phyloP scores from a whole-genome alignment of 2,113 vertebrate genomes.

The Penelope pileata region DNA sequence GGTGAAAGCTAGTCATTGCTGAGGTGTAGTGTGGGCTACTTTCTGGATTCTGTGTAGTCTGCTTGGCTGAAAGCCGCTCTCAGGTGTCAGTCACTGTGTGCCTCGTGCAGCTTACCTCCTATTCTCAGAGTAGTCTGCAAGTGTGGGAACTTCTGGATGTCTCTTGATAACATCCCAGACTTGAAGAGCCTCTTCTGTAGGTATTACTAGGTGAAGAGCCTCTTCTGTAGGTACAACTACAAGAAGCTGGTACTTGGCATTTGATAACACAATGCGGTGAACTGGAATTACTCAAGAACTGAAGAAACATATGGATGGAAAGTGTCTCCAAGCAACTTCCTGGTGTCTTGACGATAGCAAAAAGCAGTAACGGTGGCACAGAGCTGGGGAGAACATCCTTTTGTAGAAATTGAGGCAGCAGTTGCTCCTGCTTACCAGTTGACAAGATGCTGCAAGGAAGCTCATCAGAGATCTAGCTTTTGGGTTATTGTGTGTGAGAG shows the following conservation, averaged over 20 bases:
- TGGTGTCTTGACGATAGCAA: neutral
- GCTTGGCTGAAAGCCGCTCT: neutral
- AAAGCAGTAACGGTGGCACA: neutral
- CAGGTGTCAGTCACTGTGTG: neutral
- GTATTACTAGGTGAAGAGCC: neutral
- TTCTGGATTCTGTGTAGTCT: neutral
- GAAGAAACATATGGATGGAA: neutral
- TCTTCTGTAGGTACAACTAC: conserved; percentile 8
- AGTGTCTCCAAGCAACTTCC: neutral
- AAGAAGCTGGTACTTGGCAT: neutral
- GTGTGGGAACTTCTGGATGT: neutral
- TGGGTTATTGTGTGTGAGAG: neutral
- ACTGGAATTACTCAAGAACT: neutral
- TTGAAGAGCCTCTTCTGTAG: conserved; percentile 42
- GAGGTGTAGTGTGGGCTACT: neutral
- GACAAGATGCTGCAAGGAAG: neutral
- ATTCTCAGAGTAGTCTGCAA: neutral
- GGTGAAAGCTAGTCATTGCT: neutral
- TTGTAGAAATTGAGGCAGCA: neutral
- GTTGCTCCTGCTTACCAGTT: neutral
- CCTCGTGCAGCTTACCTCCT: neutral
- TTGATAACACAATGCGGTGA: neutral
- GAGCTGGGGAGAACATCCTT: neutral
- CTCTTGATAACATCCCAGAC: neutral
- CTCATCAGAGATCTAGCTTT: neutral